phyloP scores from a whole-genome alignment of 2,797 vertebrate genomes.

The Sebastolobus alascanus region DNA sequence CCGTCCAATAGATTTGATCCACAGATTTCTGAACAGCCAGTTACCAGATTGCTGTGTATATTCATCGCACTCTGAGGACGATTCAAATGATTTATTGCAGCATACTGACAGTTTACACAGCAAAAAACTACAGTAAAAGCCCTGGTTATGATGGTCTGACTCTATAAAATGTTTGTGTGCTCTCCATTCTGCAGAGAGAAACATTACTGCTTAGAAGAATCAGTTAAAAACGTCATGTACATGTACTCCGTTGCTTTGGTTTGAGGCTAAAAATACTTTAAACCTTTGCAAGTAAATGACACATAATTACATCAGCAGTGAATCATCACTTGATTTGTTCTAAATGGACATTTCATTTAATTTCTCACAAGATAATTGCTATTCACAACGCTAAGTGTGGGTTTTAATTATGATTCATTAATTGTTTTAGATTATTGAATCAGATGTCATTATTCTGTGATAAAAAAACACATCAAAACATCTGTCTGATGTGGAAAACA shows the following conservation, averaged over 20 bases:
- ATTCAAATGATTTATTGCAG: slow-evolving; percentile 5
- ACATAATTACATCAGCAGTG: neutral
- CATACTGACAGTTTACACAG: slow-evolving; percentile 11
- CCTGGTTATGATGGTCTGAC: neutral
- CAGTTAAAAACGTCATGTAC: neutral
- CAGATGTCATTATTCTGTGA: neutral
- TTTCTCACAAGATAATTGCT: neutral
- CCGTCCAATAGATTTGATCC: slow-evolving; percentile 2
- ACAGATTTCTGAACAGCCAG: neutral
- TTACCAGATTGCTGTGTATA: slow-evolving; percentile 31
- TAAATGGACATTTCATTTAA: neutral
- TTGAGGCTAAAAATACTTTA: slow-evolving; percentile 5
- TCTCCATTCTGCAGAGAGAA: neutral
- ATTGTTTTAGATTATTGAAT: neutral
- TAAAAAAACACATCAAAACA: neutral
- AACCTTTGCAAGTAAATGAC: slow-evolving; percentile 7
- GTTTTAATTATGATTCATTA: neutral
- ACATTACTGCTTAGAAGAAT: neutral
- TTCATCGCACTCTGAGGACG: neutral
- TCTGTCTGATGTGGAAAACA: neutral
- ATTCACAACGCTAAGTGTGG: neutral
- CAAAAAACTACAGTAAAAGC: neutral
- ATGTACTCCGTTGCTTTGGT: neutral
- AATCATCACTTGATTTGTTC: slow-evolving; percentile 21
- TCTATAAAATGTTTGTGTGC: neutral